A percentile compares a stretch with the other conserved stretches of the same genome.
Evolutionary conservation across 2,113 vertebrate genomes (phyloP).

Genomic region (Python bivittatus): DNA sequence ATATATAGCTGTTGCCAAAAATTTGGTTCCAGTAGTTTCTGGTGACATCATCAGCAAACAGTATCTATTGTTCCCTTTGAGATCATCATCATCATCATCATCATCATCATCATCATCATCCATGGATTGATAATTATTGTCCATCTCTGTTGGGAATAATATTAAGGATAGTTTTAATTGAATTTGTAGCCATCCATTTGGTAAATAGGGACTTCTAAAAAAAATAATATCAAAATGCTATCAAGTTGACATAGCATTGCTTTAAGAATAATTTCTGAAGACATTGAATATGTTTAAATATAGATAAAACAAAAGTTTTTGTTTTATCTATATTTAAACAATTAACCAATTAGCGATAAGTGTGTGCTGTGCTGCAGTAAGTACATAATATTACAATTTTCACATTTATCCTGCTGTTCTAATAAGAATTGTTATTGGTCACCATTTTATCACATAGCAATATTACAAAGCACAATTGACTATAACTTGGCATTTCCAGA

Average conservation of each 20-base stretch:
- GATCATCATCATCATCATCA: no score
- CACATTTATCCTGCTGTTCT: neutral
- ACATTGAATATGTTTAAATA: neutral
- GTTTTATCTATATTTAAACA: no score
- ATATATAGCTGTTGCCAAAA: no score
- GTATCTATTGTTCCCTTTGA: no score
- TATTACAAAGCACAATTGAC: neutral
- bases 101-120: no score
- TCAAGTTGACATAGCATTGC: neutral
- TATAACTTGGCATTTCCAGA: neutral
- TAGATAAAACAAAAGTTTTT: neutral
- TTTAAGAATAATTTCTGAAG: neutral
- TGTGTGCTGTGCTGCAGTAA: neutral
- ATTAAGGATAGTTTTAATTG: neutral
- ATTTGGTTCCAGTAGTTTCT: no score
- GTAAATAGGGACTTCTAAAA: neutral
- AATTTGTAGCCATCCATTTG: no score
- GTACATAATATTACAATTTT: neutral
- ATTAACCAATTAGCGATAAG: neutral
- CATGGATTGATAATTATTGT: no score
- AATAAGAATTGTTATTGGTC: neutral
- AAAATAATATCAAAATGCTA: neutral
- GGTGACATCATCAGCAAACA: no score
- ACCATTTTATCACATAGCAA: neutral
- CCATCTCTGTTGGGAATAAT: no score